Evolutionary conservation across 2,888 invertebrate genomes (phyloP).

Genomic region (Beris chalybata): DNA sequence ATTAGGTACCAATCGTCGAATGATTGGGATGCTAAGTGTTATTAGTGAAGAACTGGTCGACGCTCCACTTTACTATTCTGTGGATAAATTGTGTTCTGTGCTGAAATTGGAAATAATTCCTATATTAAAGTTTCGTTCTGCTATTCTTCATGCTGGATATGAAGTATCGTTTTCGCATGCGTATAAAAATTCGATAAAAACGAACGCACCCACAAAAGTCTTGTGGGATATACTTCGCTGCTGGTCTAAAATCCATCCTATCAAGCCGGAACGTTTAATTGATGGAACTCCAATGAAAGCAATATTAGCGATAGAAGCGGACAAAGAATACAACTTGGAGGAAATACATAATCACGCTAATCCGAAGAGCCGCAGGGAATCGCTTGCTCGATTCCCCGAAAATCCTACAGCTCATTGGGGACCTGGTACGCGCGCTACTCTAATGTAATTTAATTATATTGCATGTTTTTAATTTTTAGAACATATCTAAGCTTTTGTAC

Average conservation of each 20-base stretch:
- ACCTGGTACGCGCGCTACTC: slow-evolving; percentile 78
- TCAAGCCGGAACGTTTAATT: slow-evolving; percentile 63
- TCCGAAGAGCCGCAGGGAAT: slow-evolving; percentile 73
- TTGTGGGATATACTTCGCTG: slow-evolving; percentile 91
- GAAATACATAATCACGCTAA: slow-evolving; percentile 67
- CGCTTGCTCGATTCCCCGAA: slow-evolving; percentile 77
- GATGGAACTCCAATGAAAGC: slow-evolving; percentile 51
- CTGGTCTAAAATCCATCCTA: slow-evolving; percentile 74
- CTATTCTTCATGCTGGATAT: slow-evolving; percentile 85
- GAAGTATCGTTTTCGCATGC: slow-evolving; percentile 92
- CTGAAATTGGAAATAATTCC: slow-evolving; percentile 73
- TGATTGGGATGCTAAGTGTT: slow-evolving; percentile 79
- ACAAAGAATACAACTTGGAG: slow-evolving; percentile 57
- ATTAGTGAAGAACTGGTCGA: slow-evolving; percentile 81
- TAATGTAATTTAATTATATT: slow-evolving; percentile 63
- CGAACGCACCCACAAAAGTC: slow-evolving; percentile 80
- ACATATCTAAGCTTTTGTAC: slow-evolving; percentile 20
- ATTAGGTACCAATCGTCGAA: slow-evolving; percentile 72
- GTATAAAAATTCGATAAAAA: slow-evolving; percentile 85
- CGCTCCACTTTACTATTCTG: slow-evolving; percentile 82
- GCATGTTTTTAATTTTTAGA: slow-evolving; percentile 28
- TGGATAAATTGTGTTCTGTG: slow-evolving; percentile 75
- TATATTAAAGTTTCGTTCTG: slow-evolving; percentile 75
- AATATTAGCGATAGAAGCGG: slow-evolving; percentile 62
- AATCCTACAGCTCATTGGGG: slow-evolving; percentile 92